Evolutionary conservation across 2,888 invertebrate species (phyloP).

Genomic region (Megastigmus dorsalis): DNA sequence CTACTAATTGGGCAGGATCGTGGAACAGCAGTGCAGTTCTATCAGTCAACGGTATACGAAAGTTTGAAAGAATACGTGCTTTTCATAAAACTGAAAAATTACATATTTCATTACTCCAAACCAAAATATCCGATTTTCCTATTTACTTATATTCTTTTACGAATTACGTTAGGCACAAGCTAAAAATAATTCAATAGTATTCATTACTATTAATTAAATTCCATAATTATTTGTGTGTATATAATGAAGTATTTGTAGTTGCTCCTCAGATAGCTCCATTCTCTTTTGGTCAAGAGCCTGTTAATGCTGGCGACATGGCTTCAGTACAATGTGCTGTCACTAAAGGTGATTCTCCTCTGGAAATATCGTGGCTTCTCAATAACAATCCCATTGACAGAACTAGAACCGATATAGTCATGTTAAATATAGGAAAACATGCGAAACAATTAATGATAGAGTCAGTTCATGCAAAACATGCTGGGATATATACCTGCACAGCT

Average conservation of each 20-base stretch:
- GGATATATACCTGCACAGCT: slow-evolving; percentile 83
- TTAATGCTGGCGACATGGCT: slow-evolving; percentile 81
- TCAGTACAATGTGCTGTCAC: slow-evolving; percentile 77
- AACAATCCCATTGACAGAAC: slow-evolving; percentile 75
- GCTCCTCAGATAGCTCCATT: slow-evolving; percentile 86
- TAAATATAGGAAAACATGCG: slow-evolving; percentile 67
- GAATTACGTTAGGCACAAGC: too few species aligned
- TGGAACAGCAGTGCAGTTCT: slow-evolving; percentile 74
- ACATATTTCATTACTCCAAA: slow-evolving; percentile 14
- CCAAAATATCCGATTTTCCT: slow-evolving; percentile 4
- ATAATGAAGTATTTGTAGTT: slow-evolving; percentile 76
- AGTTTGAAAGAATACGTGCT: neutral
- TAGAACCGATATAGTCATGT: slow-evolving; percentile 64
- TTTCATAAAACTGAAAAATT: neutral
- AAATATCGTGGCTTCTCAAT: slow-evolving; percentile 85
- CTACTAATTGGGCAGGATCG: slow-evolving; percentile 75
- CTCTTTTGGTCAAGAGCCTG: slow-evolving; percentile 83
- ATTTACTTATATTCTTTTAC: too few species aligned
- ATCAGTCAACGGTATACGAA: slow-evolving; percentile 75
- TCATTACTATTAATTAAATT: slow-evolving; percentile 1
- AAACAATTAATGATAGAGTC: slow-evolving; percentile 78
- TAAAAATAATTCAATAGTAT: neutral
- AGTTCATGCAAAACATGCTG: slow-evolving; percentile 80
- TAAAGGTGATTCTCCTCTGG: slow-evolving; percentile 84
- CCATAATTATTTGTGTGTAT: too few species aligned